Evolutionary conservation across 2,888 invertebrate genomes (phyloP).

Genomic region (Amphipoea lucens): DNA sequence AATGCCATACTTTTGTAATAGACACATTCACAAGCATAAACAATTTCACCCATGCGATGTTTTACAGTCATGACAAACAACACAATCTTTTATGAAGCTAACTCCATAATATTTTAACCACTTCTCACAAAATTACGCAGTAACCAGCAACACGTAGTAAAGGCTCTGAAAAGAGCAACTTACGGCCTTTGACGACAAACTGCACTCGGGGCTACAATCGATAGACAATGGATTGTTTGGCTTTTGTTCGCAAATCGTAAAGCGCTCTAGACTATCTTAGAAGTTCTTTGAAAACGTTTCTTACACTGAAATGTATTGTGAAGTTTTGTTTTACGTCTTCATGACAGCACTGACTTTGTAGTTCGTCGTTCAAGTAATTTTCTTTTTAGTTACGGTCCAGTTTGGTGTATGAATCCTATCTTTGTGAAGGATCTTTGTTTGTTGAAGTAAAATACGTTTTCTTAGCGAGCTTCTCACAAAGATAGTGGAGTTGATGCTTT

Average conservation of each 20-base stretch:
- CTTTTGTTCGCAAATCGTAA: conserved; percentile 86
- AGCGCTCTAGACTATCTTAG: conserved; percentile 79
- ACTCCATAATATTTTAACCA: conserved; percentile 42
- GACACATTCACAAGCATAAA: not conserved
- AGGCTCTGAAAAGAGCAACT: conserved; percentile 76
- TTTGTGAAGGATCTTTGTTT: conserved; percentile 56
- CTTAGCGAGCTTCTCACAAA: conserved; percentile 20
- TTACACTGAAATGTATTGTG: conserved; percentile 79
- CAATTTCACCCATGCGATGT: conserved; percentile 9
- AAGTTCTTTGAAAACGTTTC: conserved; percentile 81
- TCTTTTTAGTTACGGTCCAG: conserved; percentile 62
- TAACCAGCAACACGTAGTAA: conserved; percentile 75
- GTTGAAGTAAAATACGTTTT: conserved; percentile 54
- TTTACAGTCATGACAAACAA: conserved; percentile 17
- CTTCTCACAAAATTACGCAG: conserved; percentile 56
- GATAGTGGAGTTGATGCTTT: conserved; percentile 31
- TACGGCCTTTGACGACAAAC: conserved; percentile 86
- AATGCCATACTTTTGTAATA: not conserved
- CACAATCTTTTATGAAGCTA: conserved; percentile 7
- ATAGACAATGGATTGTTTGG: conserved; percentile 88
- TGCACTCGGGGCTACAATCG: conserved; percentile 85
- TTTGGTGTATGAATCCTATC: conserved; percentile 63
- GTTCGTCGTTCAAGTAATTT: conserved; percentile 68
- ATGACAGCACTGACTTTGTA: conserved; percentile 70
- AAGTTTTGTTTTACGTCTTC: conserved; percentile 75